These are phyloP conservation scores for Poeciliopsis retropinna DNA, from an alignment of 2,113 vertebrate genomes.

Conservation along the genomic window DNA sequence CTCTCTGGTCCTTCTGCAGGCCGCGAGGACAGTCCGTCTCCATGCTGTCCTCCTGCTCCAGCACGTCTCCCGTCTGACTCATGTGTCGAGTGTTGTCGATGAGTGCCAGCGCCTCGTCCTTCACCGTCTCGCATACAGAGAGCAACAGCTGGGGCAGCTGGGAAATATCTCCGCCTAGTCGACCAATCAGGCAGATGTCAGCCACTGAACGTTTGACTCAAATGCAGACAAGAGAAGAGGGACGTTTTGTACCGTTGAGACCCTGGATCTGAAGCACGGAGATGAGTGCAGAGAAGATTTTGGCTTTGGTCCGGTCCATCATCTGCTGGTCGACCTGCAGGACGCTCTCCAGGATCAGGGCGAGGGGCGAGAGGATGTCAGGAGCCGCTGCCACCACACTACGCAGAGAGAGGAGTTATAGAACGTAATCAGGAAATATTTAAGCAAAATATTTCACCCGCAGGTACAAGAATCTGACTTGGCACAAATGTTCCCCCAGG, in stretches of 20 bases:
- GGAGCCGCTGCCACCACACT: constrained; percentile 89
- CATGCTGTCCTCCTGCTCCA: constrained; percentile 95
- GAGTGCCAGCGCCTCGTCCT: constrained; percentile 89
- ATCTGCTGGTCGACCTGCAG: constrained; percentile 91
- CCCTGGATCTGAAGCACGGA: constrained; percentile 93
- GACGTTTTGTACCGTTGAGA: constrained; percentile 82
- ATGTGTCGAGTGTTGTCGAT: constrained; percentile 88
- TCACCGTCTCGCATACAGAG: constrained; percentile 91
- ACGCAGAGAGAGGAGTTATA: neutral
- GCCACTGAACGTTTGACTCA: neutral
- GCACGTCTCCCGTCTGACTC: constrained; percentile 69
- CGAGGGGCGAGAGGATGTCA: constrained; percentile 88
- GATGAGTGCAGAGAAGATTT: constrained; percentile 93
- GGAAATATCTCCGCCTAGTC: constrained; percentile 88
- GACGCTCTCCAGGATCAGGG: constrained; percentile 91
- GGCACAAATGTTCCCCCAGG: too few relatives aligned
- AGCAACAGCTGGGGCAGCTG: constrained; percentile 94
- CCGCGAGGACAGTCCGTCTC: constrained; percentile 89
- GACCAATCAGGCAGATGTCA: neutral
- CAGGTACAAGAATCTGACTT: too few relatives aligned
- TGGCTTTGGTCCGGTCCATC: constrained; percentile 95
- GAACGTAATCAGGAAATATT: neutral
- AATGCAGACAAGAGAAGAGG: neutral
- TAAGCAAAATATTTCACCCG: too few relatives aligned
- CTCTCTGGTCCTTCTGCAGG: constrained; percentile 91